These are phyloP conservation scores for Boloria euphrosyne DNA, from an alignment of 2,888 invertebrate genomes.

Conservation along the genomic window DNA sequence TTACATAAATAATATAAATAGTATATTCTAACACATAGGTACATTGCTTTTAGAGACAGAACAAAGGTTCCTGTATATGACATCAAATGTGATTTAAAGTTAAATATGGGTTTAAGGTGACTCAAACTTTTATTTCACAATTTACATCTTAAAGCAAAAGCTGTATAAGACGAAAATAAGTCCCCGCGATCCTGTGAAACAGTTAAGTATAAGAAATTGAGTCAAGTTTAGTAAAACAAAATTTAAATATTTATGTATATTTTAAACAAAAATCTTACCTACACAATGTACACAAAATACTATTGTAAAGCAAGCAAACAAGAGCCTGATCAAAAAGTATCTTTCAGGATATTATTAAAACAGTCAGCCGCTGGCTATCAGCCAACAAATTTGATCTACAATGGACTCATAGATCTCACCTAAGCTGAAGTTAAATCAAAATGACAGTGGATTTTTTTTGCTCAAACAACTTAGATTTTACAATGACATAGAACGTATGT, in stretches of 20 bases:
- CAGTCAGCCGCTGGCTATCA: background rate
- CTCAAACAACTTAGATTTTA: no score
- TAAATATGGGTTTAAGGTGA: background rate
- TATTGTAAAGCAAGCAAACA: conserved; percentile 4
- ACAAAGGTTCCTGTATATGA: background rate
- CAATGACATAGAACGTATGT: no score
- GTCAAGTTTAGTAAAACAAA: conserved; percentile 17
- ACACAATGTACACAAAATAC: background rate
- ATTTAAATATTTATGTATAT: no score
- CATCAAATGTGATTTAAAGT: conserved; percentile 4
- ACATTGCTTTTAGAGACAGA: no score
- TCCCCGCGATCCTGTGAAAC: conserved; percentile 41
- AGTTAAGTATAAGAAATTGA: conserved; percentile 29
- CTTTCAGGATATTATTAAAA: conserved; percentile 8
- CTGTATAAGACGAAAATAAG: conserved; percentile 60
- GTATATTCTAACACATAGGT: no score
- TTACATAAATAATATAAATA: no score
- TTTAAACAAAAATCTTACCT: no score
- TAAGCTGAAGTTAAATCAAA: no score
- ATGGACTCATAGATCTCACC: no score
- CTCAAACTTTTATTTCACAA: conserved; percentile 14
- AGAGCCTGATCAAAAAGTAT: conserved; percentile 3
- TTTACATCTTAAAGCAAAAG: conserved; percentile 41
- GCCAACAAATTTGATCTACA: conserved; percentile 4
- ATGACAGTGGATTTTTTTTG: no score